Conservation (phyloP, 2,888 invertebrate species). For the Tenthredo distinguenda region DNA sequence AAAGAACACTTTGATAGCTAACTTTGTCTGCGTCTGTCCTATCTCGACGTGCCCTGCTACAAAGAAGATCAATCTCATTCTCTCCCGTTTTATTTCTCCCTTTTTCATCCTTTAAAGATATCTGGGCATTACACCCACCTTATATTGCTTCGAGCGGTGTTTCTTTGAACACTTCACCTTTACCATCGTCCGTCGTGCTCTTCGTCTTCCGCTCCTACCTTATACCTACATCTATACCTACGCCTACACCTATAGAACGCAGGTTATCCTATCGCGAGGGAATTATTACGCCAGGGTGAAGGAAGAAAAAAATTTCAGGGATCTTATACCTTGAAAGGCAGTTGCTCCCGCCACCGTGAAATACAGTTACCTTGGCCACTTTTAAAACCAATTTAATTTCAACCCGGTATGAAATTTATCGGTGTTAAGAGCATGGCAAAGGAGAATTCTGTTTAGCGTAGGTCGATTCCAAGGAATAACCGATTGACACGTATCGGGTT, state of each 20-base stretch:
- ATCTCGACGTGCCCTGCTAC: constrained; percentile 35
- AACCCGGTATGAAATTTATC: background rate
- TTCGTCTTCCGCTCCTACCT: background rate
- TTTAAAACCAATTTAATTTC: constrained; percentile 8
- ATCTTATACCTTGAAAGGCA: background rate
- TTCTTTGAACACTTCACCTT: constrained; percentile 43
- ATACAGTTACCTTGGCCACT: constrained; percentile 9
- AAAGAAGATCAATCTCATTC: constrained; percentile 50
- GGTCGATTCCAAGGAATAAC: background rate
- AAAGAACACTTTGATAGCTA: constrained; percentile 44
- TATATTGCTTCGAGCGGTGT: constrained; percentile 43
- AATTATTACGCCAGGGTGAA: constrained; percentile 26
- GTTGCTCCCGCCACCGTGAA: constrained; percentile 8
- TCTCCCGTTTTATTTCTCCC: constrained; percentile 21
- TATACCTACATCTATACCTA: background rate
- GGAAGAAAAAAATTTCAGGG: background rate
- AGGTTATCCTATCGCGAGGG: constrained; percentile 18
- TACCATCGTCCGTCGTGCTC: background rate
- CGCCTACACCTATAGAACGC: background rate
- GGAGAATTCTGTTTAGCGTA: background rate
- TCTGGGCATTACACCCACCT: constrained; percentile 39
- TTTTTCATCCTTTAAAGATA: constrained; percentile 33
- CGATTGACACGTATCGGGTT: background rate
- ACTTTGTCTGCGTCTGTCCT: constrained; percentile 37
- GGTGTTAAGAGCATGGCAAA: background rate